A percentile compares a stretch with the other conserved stretches of the same genome.
Conservation (phyloP, 1,140 invertebrate species). For the Mycetomoellerius zeteki region DNA sequence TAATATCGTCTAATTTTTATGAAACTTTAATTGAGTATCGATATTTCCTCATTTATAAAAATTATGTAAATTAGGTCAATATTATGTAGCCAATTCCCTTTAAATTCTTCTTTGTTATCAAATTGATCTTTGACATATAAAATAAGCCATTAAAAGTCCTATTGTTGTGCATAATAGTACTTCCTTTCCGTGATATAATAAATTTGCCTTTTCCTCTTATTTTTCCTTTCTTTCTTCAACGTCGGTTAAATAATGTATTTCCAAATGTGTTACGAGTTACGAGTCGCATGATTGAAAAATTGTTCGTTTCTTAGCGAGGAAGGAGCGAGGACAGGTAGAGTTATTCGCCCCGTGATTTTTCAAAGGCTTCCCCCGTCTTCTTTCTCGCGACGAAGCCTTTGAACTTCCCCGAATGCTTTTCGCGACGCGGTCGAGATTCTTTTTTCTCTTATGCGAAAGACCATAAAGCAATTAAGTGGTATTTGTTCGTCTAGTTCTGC, state of each 20-base stretch:
- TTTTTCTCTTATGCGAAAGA: conserved; percentile 64
- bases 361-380: conserved; percentile 70
- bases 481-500: conserved; percentile 46
- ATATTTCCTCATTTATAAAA: background rate
- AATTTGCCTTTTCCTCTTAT: background rate
- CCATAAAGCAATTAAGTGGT: conserved; percentile 52
- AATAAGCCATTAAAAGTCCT: background rate
- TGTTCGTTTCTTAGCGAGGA: background rate
- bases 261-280: conserved; percentile 56
- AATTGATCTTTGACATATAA: background rate
- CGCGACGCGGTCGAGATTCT: conserved; percentile 49
- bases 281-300: conserved; percentile 15
- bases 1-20: background rate
- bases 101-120: background rate
- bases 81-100: background rate
- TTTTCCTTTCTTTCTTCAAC: background rate
- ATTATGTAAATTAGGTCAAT: background rate
- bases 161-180: conserved; percentile 2
- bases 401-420: conserved; percentile 56
- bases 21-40: background rate
- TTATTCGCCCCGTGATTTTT: conserved; percentile 68
- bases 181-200: background rate
- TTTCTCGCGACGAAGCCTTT: conserved; percentile 67
- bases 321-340: conserved; percentile 34
- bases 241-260: conserved; percentile 37